phyloP scores from a whole-genome alignment of 2,113 vertebrate genomes.

The Nesospiza acunhae region DNA sequence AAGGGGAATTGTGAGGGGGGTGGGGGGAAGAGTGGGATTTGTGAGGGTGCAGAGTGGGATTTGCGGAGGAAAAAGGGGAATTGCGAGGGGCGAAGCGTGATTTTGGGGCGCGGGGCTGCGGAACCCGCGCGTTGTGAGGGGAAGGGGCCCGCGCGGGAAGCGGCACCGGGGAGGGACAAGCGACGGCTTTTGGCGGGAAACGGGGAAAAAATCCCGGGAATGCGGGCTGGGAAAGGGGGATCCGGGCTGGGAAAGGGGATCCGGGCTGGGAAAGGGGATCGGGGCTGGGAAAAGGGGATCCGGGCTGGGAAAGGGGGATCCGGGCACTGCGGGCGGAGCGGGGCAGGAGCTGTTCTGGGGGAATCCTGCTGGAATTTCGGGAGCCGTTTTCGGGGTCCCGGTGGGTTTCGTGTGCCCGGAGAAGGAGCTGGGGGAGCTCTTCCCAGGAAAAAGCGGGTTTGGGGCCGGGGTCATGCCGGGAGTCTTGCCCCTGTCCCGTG shows the following conservation, averaged over 20 bases:
- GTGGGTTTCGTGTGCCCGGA: neutral
- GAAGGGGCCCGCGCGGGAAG: neutral
- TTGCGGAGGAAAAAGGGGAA: neutral
- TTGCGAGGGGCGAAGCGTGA: too few relatives aligned
- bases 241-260: too few relatives aligned
- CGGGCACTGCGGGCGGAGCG: neutral
- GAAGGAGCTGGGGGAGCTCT: fast-evolving
- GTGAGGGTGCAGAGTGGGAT: neutral
- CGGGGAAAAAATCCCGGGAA: neutral
- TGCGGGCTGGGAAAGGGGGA: neutral
- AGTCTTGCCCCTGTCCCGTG: fast-evolving
- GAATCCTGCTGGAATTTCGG: neutral
- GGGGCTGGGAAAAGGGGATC: too few relatives aligned
- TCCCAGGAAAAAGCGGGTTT: fast-evolving
- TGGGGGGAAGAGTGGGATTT: neutral
- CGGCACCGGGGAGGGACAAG: neutral
- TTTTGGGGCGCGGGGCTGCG: fast-evolving
- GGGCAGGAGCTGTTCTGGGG: neutral
- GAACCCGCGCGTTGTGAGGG: fast-evolving
- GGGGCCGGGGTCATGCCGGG: neutral
- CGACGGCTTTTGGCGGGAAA: neutral
- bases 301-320: too few relatives aligned
- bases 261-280: too few relatives aligned
- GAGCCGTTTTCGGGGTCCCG: fast-evolving
- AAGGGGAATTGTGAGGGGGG: neutral